Percentiles rank a stretch among this genome's conserved stretches.
These are phyloP conservation scores for Nomada ferruginata DNA, from an alignment of 2,888 invertebrate species.

Conservation along the genomic window DNA sequence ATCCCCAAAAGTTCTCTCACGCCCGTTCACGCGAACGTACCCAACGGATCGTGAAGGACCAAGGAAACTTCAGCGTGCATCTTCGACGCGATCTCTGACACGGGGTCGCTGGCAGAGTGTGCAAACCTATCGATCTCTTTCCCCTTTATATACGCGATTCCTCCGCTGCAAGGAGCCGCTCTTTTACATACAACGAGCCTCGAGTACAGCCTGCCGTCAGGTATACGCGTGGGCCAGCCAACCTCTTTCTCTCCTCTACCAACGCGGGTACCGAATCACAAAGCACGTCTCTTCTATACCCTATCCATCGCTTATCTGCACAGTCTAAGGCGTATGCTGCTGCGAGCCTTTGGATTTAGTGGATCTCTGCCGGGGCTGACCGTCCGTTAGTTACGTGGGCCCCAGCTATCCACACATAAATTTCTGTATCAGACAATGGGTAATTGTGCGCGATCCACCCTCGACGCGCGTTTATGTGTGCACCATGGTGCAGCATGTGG, in stretches of 20 bases:
- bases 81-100: conserved; percentile 16
- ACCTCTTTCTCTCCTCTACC: conserved; percentile 10
- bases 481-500: conserved; percentile 45
- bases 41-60: conserved; percentile 13
- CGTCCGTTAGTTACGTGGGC: conserved; percentile 81
- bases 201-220: conserved; percentile 18
- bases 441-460: conserved; percentile 82
- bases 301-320: conserved; percentile 80
- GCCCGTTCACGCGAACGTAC: not conserved
- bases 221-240: conserved; percentile 47
- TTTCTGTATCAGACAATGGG: conserved; percentile 84
- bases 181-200: conserved; percentile 36
- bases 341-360: conserved; percentile 68
- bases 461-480: conserved; percentile 71
- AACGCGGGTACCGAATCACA: conserved; percentile 79
- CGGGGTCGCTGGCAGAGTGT: not conserved
- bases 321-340: conserved; percentile 77
- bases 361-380: conserved; percentile 70
- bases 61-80: not conserved
- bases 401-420: conserved; percentile 81
- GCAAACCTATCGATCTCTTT: conserved; percentile 27
- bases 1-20: not conserved
- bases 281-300: conserved; percentile 75
- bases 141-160: conserved; percentile 71
- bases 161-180: conserved; percentile 53